Evolutionary conservation across 92 coral and sea anemone species (phyloP).

Genomic region (Ricordea florida): DNA sequence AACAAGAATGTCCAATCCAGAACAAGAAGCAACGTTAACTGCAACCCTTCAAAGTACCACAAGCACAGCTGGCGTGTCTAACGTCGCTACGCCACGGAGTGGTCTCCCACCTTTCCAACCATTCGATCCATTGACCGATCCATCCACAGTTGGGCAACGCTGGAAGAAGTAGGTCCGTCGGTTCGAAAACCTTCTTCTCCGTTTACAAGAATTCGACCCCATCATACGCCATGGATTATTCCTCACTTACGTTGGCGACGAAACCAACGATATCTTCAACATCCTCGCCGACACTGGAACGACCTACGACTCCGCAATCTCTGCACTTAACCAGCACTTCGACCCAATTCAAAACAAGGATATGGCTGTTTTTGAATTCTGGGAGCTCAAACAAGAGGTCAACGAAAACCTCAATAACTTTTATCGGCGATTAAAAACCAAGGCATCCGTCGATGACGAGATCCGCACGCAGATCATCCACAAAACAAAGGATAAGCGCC

Average conservation of each 20-base stretch:
- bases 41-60: too few relatives aligned
- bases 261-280: slow-evolving; percentile 48
- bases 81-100: slow-evolving; percentile 22
- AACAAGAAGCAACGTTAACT: too few relatives aligned
- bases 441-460: slow-evolving; percentile 33
- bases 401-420: slow-evolving; percentile 29
- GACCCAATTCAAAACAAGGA: slow-evolving; percentile 5
- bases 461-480: slow-evolving; percentile 43
- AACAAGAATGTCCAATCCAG: too few relatives aligned
- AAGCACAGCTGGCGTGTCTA: too few relatives aligned
- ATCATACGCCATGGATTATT: slow-evolving; percentile 24
- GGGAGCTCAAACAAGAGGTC: not conserved
- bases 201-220: slow-evolving; percentile 54
- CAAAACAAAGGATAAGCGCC: slow-evolving; percentile 31
- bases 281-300: slow-evolving; percentile 53
- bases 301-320: slow-evolving; percentile 19
- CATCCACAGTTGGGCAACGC: slow-evolving; percentile 27
- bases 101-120: slow-evolving; percentile 45
- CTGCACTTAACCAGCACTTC: slow-evolving; percentile 19
- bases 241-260: slow-evolving; percentile 36
- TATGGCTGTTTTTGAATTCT: slow-evolving; percentile 42
- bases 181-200: slow-evolving; percentile 31
- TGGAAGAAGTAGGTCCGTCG: slow-evolving; percentile 42
- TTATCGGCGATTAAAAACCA: slow-evolving; percentile 14
- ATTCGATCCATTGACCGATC: slow-evolving; percentile 35